Conservation (phyloP, 1,140 invertebrate genomes). For the Drosophila bipectinata region DNA sequence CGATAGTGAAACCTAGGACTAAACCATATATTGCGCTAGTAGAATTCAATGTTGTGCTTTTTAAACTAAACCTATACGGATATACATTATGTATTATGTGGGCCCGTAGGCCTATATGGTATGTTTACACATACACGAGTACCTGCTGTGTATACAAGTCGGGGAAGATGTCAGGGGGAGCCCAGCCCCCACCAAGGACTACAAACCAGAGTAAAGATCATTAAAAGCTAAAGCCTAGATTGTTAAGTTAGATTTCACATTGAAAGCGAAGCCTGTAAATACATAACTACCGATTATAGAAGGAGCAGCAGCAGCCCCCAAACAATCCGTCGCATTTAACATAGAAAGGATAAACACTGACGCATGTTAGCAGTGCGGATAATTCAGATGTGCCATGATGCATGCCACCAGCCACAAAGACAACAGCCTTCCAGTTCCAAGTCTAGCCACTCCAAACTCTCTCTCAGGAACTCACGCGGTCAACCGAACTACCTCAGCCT, state of each 20-base stretch:
- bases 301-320: constrained; percentile 18
- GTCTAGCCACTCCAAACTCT: constrained; percentile 48
- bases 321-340: constrained; percentile 53
- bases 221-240: constrained; percentile 23
- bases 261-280: constrained; percentile 54
- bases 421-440: constrained; percentile 47
- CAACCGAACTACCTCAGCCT: constrained; percentile 73
- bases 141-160: constrained; percentile 74
- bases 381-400: constrained; percentile 80
- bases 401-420: constrained; percentile 36
- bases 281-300: constrained; percentile 14
- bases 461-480: constrained; percentile 68
- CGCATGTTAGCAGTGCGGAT: constrained; percentile 45
- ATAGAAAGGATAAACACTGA: constrained; percentile 6
- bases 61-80: constrained; percentile 37
- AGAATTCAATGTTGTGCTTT: constrained; percentile 75
- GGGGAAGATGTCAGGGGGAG: constrained; percentile 14
- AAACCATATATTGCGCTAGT: constrained; percentile 56
- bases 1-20: constrained; percentile 65
- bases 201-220: background rate
- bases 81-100: constrained; percentile 33
- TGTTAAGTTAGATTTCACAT: constrained; percentile 48
- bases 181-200: constrained; percentile 14
- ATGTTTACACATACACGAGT: constrained; percentile 61
- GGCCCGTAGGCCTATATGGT: constrained; percentile 36